A percentile compares a stretch with the other conserved stretches of the same genome.
phyloP scores from a whole-genome alignment of 2,888 invertebrate genomes.

The Cyaniris semiargus region DNA sequence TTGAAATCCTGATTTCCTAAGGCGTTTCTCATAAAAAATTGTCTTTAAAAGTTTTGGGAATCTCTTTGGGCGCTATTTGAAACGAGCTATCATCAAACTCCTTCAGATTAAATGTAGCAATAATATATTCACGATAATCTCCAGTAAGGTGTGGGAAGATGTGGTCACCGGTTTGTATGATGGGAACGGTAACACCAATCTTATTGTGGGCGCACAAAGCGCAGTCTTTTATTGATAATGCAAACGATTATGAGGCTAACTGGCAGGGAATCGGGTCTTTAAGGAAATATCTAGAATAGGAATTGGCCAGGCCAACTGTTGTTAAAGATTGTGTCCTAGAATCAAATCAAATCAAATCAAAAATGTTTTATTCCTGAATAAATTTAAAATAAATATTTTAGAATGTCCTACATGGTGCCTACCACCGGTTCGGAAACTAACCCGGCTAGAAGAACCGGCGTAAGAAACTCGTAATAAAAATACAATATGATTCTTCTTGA shows the following conservation, averaged over 20 bases:
- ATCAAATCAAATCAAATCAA: too few relatives aligned
- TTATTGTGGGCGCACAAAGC: not conserved
- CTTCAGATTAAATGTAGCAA: constrained; percentile 5
- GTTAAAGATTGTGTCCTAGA: too few relatives aligned
- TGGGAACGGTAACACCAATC: constrained; percentile 14
- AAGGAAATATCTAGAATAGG: not conserved
- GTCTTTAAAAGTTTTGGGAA: not conserved
- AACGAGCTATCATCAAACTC: not conserved
- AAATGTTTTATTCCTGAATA: too few relatives aligned
- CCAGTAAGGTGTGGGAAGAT: constrained; percentile 9
- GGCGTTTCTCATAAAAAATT: not conserved
- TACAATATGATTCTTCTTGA: too few relatives aligned
- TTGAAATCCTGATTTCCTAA: not conserved
- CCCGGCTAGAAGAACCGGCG: too few relatives aligned
- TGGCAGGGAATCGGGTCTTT: not conserved
- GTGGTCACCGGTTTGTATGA: not conserved
- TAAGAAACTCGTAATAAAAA: too few relatives aligned
- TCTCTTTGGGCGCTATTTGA: not conserved
- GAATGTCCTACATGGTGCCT: too few relatives aligned
- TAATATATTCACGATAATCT: constrained; percentile 9
- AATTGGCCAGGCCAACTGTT: too few relatives aligned
- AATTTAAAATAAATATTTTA: too few relatives aligned
- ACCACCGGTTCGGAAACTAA: too few relatives aligned
- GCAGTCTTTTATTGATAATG: not conserved
- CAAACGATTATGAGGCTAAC: not conserved